Percentiles rank a stretch among this genome's conserved stretches.
phyloP scores from a whole-genome alignment of 2,113 vertebrate genomes.

The Ptychochromis oligacanthus region DNA sequence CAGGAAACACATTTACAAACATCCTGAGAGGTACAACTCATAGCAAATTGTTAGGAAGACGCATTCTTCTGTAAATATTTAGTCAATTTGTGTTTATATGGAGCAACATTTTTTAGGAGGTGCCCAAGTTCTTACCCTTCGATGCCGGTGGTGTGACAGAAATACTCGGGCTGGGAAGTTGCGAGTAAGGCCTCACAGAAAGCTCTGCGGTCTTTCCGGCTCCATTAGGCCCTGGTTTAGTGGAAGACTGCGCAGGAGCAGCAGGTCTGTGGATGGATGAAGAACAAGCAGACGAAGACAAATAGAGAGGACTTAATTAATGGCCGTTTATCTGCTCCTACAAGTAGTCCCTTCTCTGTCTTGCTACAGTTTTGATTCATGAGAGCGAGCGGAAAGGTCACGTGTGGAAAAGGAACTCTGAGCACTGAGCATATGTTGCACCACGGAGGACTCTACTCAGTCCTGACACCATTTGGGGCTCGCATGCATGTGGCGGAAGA shows the following conservation, averaged over 20 bases:
- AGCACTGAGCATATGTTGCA: conserved; percentile 62
- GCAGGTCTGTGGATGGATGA: conserved; percentile 39
- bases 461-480: conserved; percentile 62
- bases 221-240: conserved; percentile 29
- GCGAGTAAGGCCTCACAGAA: not conserved
- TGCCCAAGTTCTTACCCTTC: conserved; percentile 35
- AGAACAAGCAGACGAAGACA: not conserved
- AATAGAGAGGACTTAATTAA: not conserved
- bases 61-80: not conserved
- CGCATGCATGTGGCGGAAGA: conserved; percentile 46
- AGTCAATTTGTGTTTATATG: not conserved
- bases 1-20: not conserved
- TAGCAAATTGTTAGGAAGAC: not conserved
- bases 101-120: not conserved
- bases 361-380: conserved; percentile 28
- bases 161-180: not conserved
- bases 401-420: conserved; percentile 35
- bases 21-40: not conserved
- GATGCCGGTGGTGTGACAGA: conserved; percentile 25
- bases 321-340: not conserved
- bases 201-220: conserved; percentile 21
- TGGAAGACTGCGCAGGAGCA: conserved; percentile 20
- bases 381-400: conserved; percentile 40
- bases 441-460: conserved; percentile 53
- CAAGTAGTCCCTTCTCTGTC: not conserved